Percentiles rank a stretch among this genome's conserved stretches.
Conservation (phyloP, 2,888 invertebrate genomes). For the Cosmia trapezina region DNA sequence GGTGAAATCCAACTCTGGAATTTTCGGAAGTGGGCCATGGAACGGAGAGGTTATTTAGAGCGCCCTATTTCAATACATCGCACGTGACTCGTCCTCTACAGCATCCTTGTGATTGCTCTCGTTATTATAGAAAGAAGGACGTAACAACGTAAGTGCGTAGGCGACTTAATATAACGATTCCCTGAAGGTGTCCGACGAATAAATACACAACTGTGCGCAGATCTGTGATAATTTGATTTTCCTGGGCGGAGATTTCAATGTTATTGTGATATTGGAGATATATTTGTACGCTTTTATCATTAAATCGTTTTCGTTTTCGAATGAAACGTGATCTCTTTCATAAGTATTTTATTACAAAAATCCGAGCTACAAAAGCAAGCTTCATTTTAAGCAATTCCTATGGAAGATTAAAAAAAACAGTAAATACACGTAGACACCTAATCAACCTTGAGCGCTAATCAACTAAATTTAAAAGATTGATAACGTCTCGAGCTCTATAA, state of each 20-base stretch:
- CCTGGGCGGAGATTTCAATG: constrained; percentile 19
- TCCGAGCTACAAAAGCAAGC: constrained; percentile 5
- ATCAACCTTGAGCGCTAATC: constrained; percentile 42
- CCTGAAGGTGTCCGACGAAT: constrained; percentile 34
- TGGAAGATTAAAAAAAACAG: background rate
- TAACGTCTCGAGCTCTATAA: constrained; percentile 45
- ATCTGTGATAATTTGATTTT: constrained; percentile 27
- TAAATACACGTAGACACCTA: constrained; percentile 21
- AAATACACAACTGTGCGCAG: constrained; percentile 38
- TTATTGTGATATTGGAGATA: constrained; percentile 40
- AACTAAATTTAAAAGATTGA: constrained; percentile 44
- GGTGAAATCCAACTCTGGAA: constrained; percentile 43
- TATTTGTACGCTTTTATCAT: constrained; percentile 24
- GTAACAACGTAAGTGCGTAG: constrained; percentile 38
- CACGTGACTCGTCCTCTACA: constrained; percentile 53
- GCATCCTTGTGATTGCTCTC: constrained; percentile 55
- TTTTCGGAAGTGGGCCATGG: constrained; percentile 34
- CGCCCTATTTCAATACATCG: constrained; percentile 51
- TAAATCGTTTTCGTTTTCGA: constrained; percentile 15
- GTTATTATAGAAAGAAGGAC: constrained; percentile 52
- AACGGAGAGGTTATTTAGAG: constrained; percentile 58
- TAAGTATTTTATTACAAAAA: background rate
- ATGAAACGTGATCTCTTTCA: constrained; percentile 26
- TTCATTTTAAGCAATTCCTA: background rate
- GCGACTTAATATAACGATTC: constrained; percentile 30